These are phyloP conservation scores for Rhizomys pruinosus DNA, from an alignment of 2,113 vertebrate genomes.

Conservation along the genomic window DNA sequence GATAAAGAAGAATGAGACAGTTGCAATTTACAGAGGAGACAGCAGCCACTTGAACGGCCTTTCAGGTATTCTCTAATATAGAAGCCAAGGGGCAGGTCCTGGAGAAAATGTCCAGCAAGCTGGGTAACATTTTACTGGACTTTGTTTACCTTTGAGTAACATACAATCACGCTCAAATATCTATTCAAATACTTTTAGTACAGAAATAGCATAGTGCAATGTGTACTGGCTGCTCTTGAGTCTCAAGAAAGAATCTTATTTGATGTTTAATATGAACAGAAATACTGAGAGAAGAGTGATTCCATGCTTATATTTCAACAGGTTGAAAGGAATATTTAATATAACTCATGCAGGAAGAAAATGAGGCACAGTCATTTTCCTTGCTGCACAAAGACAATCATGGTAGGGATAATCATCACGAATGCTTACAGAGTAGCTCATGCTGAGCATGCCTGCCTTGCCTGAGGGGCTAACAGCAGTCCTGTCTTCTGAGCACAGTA, in stretches of 20 bases:
- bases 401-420: neutral
- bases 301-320: neutral
- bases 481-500: neutral
- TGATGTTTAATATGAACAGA: neutral
- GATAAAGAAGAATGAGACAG: neutral
- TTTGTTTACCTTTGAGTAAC: neutral
- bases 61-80: neutral
- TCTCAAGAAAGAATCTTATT: conserved; percentile 12
- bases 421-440: neutral
- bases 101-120: neutral
- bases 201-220: neutral
- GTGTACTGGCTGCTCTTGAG: neutral
- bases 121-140: neutral
- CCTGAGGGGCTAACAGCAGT: neutral
- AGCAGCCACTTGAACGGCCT: neutral
- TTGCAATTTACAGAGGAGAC: neutral
- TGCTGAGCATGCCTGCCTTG: neutral
- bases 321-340: neutral
- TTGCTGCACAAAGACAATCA: neutral
- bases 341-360: neutral
- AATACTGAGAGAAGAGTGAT: neutral
- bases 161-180: neutral
- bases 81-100: neutral
- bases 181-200: neutral
- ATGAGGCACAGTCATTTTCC: neutral